Conservation (phyloP, 2,888 invertebrate genomes). For the Tachystola acroxantha region DNA sequence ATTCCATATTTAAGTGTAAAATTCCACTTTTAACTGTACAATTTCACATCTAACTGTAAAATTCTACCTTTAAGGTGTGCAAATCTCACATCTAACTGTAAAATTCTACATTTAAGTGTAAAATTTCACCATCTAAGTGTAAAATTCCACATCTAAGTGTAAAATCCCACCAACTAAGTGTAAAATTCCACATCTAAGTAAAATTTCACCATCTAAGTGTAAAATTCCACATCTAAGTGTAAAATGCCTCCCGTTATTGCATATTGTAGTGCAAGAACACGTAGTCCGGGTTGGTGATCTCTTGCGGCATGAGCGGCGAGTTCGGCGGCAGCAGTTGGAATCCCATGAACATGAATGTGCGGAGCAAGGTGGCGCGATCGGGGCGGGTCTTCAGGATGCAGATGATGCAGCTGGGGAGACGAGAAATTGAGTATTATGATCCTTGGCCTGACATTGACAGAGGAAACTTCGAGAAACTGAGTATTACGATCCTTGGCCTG, state of each 20-base stretch:
- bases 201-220: neutral
- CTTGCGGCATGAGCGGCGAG: constrained; percentile 71
- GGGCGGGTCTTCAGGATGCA: constrained; percentile 90
- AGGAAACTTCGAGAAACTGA: too few relatives aligned
- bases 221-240: neutral
- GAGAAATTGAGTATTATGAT: too few relatives aligned
- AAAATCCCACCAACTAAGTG: neutral
- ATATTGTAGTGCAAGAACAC: constrained; percentile 73
- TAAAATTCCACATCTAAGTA: neutral
- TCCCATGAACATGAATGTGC: constrained; percentile 98
- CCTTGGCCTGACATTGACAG: too few relatives aligned
- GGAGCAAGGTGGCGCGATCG: constrained; percentile 91
- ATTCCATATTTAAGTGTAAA: too few relatives aligned
- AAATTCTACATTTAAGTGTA: too few relatives aligned
- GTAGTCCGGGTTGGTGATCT: constrained; percentile 79
- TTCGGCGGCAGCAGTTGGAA: constrained; percentile 92
- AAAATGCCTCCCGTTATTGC: constrained; percentile 36
- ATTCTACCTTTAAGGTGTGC: too few relatives aligned
- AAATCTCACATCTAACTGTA: too few relatives aligned
- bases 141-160: neutral
- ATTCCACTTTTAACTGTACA: too few relatives aligned
- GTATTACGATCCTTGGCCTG: too few relatives aligned
- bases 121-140: neutral
- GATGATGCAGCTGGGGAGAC: constrained; percentile 69
- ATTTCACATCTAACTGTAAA: too few relatives aligned